Evolutionary conservation across 2,113 vertebrate genomes (phyloP), one percentile per base, ranked within the genome.

Genomic region (Sporophila hypoxantha): DNA sequence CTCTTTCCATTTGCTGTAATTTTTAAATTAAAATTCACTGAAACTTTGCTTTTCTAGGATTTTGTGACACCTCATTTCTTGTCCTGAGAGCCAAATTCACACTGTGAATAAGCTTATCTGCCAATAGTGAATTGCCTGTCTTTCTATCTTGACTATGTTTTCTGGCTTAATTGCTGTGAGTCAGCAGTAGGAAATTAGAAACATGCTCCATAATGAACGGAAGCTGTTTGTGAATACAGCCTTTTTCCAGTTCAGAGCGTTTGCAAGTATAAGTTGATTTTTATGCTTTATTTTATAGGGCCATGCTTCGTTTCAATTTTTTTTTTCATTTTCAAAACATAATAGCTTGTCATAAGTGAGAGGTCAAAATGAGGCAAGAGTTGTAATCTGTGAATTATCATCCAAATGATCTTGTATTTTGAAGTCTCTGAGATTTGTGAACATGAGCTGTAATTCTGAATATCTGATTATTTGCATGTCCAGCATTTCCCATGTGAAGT

Each of bases 161-260:
- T 34, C 78, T 56, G 37, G 27, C 57, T 90, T 90, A 89, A 89
- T 92, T 93, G 87, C 82, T 69, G n/a, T 94, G 82, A 85, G 82
- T 94, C 93, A 95, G 85, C 71, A 87, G 42, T 34, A 82, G 91
- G 76, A 92, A 90, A 85, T 92, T 73, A 67, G 64, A 89, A 90
- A 37, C 22, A 44, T 15, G 1, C n/a, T 93, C 74, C 46, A 50
- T 83, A 90, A 85, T 84, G 78, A 87, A 73, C 0, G 26, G 78
- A 89, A 94, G 42, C 82, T 93, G 37, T 44, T 57, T 75, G 27
- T 78, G 75, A 92, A 42, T 79, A 23, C 16, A 17, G 6, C 44
- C 20, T 79, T 90, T 93, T 78, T 78, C 68, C 65, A 73, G 39
- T 61, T 71, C 46, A 71, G 66, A 87, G 62, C 8, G 2, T 87